phyloP scores from a whole-genome alignment of 1,140 invertebrate genomes.

The Solen grandis region DNA sequence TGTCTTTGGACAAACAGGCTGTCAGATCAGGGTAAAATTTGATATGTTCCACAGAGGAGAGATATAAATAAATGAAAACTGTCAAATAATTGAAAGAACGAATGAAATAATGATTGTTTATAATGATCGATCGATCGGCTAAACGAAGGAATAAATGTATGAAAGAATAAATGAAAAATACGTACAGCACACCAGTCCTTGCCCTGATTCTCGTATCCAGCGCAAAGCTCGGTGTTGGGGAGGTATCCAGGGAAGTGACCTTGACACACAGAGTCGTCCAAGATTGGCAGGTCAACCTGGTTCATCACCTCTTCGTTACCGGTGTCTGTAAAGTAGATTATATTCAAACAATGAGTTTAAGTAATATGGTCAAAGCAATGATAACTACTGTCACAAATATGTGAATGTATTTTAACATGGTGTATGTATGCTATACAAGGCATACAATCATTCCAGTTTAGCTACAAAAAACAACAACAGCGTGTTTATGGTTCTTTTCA shows the following conservation, averaged over 20 bases:
- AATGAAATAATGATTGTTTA: neutral
- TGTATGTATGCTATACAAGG: too few relatives aligned
- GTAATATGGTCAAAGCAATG: too few relatives aligned
- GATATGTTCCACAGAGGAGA: neutral
- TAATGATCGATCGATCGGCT: too few relatives aligned
- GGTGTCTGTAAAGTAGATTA: conserved; percentile 25
- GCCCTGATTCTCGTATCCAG: conserved; percentile 42
- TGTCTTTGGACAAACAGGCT: too few relatives aligned
- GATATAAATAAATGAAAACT: neutral
- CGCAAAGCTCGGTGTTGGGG: conserved; percentile 36
- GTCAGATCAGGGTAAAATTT: neutral
- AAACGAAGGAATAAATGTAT: too few relatives aligned
- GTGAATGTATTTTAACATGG: too few relatives aligned
- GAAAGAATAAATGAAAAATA: too few relatives aligned
- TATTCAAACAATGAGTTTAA: neutral
- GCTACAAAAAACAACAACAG: too few relatives aligned
- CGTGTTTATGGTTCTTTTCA: too few relatives aligned
- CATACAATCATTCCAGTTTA: too few relatives aligned
- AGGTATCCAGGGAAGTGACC: conserved; percentile 11
- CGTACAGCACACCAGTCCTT: conserved; percentile 48
- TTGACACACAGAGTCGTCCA: conserved; percentile 31
- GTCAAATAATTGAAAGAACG: neutral
- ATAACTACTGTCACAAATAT: too few relatives aligned
- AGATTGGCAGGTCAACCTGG: conserved; percentile 49
- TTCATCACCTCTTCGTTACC: conserved; percentile 52